Percentiles rank a stretch among this genome's conserved stretches.
Evolutionary conservation across 2,888 invertebrate species (phyloP).

Genomic region (Esperia sulphurella): DNA sequence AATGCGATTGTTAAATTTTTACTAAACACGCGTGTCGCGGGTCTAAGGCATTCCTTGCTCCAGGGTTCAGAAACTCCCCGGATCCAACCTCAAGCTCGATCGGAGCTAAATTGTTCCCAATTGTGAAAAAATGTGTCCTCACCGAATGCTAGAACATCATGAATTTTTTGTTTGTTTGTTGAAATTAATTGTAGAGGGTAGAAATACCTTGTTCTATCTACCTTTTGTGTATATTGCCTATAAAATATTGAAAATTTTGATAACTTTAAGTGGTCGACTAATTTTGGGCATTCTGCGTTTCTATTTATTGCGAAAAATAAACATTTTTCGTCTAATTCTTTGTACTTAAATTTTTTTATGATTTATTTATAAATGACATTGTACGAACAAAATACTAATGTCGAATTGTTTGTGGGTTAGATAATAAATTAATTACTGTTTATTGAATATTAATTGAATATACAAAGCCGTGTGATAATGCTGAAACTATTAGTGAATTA

Average conservation of each 20-base stretch:
- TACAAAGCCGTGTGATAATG: conserved; percentile 13
- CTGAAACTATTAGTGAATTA: conserved; percentile 8
- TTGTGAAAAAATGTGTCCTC: too few relatives aligned
- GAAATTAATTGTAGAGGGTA: too few relatives aligned
- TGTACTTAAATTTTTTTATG: too few relatives aligned
- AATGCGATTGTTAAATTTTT: too few relatives aligned
- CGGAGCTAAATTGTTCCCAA: too few relatives aligned
- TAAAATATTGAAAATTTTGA: not conserved
- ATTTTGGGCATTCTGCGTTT: not conserved
- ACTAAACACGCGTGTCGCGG: too few relatives aligned
- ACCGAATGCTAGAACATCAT: too few relatives aligned
- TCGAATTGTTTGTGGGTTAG: not conserved
- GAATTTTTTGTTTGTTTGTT: too few relatives aligned
- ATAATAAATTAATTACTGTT: not conserved
- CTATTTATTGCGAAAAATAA: not conserved
- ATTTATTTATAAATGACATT: not conserved
- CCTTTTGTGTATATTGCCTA: not conserved
- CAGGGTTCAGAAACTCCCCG: too few relatives aligned
- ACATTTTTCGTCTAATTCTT: not conserved
- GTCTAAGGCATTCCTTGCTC: too few relatives aligned
- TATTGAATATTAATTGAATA: not conserved
- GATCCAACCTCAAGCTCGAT: too few relatives aligned
- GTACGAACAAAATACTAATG: not conserved
- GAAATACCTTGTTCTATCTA: too few relatives aligned
- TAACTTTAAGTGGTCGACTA: not conserved